Percentiles rank a stretch among this genome's conserved stretches.
phyloP scores from a whole-genome alignment of 2,113 vertebrate genomes.

The Pseudopodoces humilis region DNA sequence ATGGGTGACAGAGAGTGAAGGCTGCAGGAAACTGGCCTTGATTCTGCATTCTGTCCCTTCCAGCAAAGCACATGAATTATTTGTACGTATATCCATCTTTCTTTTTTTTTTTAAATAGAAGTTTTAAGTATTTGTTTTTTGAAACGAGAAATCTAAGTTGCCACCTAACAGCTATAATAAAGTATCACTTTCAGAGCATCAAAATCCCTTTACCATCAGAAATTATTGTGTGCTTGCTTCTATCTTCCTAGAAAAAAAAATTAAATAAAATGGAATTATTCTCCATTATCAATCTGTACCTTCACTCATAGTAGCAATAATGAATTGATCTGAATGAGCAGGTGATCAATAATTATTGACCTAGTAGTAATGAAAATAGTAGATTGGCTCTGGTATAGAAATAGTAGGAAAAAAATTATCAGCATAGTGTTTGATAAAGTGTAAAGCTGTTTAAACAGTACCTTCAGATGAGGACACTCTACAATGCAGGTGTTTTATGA shows the following conservation, averaged over 20 bases:
- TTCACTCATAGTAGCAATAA: not conserved
- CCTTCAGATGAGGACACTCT: not conserved
- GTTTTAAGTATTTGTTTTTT: not conserved
- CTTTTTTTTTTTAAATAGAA: not conserved
- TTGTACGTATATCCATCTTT: not conserved
- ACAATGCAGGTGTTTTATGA: not conserved
- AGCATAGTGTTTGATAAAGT: not conserved
- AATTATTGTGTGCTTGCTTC: not conserved
- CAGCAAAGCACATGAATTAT: not conserved
- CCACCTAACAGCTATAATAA: not conserved
- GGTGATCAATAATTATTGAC: constrained; percentile 21
- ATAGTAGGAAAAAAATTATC: not conserved
- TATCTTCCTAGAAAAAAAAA: not conserved
- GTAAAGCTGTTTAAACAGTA: not conserved
- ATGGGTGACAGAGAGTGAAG: not conserved
- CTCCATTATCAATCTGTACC: not conserved
- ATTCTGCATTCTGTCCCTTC: not conserved
- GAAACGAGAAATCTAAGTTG: not conserved
- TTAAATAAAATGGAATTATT: not conserved
- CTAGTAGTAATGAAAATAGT: not conserved
- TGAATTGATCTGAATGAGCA: not conserved
- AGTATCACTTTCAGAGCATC: not conserved
- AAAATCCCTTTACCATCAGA: not conserved
- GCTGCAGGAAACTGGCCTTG: not conserved
- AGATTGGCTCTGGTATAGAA: not conserved